phyloP scores from a whole-genome alignment of 2,888 invertebrate species.

The Lypha dubia region DNA sequence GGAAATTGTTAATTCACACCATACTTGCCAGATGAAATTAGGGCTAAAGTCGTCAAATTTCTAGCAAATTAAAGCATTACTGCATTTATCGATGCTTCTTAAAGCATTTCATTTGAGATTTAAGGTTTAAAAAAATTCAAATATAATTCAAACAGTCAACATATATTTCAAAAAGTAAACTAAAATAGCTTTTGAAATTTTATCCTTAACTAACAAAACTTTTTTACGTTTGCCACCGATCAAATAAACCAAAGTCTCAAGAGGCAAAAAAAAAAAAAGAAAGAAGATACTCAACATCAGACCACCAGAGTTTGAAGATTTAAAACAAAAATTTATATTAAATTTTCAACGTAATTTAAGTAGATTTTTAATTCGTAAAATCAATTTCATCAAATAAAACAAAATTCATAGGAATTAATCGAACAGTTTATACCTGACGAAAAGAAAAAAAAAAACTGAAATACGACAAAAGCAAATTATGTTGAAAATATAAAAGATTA shows the following conservation, averaged over 20 bases:
- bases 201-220: constrained; percentile 19
- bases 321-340: constrained; percentile 11
- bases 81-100: too few species aligned
- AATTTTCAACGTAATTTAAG: constrained; percentile 52
- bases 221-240: constrained; percentile 28
- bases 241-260: neutral
- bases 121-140: too few species aligned
- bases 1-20: too few species aligned
- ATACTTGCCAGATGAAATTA: too few species aligned
- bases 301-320: constrained; percentile 40
- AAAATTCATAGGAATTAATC: constrained; percentile 48
- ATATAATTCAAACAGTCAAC: neutral
- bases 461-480: constrained; percentile 54
- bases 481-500: constrained; percentile 21
- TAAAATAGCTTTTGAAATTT: neutral
- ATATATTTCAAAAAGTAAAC: neutral
- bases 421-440: constrained; percentile 22
- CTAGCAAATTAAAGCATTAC: too few species aligned
- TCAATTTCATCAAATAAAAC: constrained; percentile 26
- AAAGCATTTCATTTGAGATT: too few species aligned
- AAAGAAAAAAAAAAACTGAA: too few species aligned
- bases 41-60: too few species aligned
- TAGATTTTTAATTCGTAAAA: constrained; percentile 43
- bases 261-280: neutral
- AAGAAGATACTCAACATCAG: constrained; percentile 17